These are phyloP conservation scores for Channallabes apus DNA, from an alignment of 2,797 vertebrate species.

Conservation along the genomic window DNA sequence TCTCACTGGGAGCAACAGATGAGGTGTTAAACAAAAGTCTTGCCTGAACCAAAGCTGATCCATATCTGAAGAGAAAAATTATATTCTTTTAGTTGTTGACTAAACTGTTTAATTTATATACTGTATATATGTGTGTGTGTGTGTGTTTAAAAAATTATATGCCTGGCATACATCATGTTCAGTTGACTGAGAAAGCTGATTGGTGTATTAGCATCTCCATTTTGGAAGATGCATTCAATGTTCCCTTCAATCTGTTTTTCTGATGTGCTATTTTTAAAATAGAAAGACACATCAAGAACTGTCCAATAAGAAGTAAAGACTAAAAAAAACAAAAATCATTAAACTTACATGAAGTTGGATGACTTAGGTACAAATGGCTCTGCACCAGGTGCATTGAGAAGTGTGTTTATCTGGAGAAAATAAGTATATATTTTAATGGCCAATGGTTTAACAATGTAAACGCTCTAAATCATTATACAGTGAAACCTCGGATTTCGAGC, in stretches of 20 bases:
- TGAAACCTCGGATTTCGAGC: too few species aligned
- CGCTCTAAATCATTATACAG: background rate
- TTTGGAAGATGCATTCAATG: background rate
- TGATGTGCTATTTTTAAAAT: background rate
- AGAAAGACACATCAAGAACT: background rate
- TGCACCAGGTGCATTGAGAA: slow-evolving; percentile 6
- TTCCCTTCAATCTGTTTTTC: background rate
- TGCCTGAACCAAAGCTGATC: too few species aligned
- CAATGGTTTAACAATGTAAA: too few species aligned
- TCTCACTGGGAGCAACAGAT: background rate
- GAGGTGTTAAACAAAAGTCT: too few species aligned
- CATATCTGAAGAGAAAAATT: too few species aligned
- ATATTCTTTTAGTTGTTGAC: background rate
- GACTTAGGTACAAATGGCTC: background rate
- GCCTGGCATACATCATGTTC: background rate
- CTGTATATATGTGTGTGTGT: too few species aligned
- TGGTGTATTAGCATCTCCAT: background rate
- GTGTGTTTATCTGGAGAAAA: slow-evolving; percentile 5
- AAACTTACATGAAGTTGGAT: background rate
- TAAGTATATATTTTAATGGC: background rate
- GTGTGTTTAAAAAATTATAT: too few species aligned
- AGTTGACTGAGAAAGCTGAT: background rate
- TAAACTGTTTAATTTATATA: too few species aligned
- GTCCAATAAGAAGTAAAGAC: background rate
- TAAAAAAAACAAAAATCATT: background rate